Base-by-base conservation (phyloP, 2,113 vertebrate genomes). In the Rhodinocichla rosea region DNA sequence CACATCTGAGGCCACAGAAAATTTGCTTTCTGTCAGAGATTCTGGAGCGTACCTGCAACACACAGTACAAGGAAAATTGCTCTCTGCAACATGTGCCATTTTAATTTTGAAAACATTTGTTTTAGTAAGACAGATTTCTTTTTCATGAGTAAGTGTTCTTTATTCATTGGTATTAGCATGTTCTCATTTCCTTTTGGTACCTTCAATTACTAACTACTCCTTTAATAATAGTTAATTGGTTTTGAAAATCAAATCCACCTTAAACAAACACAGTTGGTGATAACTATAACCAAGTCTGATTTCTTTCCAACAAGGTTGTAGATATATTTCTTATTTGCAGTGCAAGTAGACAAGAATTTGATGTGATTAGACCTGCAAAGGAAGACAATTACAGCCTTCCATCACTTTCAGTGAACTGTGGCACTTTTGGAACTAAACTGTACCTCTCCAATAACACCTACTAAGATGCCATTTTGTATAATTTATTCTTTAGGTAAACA, bases 11-110 rank as follows among this genome's bases (percentile, higher is more conserved):
- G 98, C 99, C 95, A 99, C 99, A 30, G 99, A 99, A 98, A 99
- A 99, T 96, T 98, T 99, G 94, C 99, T 99, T 95, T 99, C 99
- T 19, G 98, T 99, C 97, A 99, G 97, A n/a, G 99, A 99, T 91
- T 99, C 99, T 15, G 99, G 99, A 68, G 99, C 99, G 32, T 99
- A 99, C 99, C 99, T 99, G 87, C 11, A 98, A 95, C 4, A 90
- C 8, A 95, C 3, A 4, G 13, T 50, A 81, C 59, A 87, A 75
- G 9, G 11, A 93, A 68, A 56, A 60, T 7, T 37, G 4, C 16
- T 64, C 42, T 67, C 30, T 57, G 19, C 40, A 59, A 67, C 4
- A 23, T 2, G 4, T 24, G 4, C 45, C 5, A 84, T 60, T 57
- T 32, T 60, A 10, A 28, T n/a, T 65, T 65, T 69, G 15, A 83